A percentile compares a stretch with the other conserved stretches of the same genome.
phyloP scores from a whole-genome alignment of 2,113 vertebrate genomes.

The Sardina pilchardus region DNA sequence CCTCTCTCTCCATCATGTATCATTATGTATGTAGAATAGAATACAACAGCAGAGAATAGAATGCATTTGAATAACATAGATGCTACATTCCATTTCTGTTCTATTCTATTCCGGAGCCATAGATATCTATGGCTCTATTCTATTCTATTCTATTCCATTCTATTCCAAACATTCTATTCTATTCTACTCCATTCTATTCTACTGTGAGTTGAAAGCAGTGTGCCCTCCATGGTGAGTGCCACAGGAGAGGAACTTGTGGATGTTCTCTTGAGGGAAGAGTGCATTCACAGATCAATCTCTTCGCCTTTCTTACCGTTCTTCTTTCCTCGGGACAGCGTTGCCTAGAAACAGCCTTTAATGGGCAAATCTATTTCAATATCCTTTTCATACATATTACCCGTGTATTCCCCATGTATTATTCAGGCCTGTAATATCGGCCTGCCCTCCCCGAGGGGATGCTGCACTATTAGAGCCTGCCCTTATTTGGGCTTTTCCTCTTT shows the following conservation, averaged over 20 bases:
- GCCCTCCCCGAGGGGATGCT: constrained; percentile 57
- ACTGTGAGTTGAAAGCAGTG: background rate
- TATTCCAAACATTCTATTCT: too few species aligned
- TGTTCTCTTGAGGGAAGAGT: background rate
- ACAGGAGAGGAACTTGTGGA: background rate
- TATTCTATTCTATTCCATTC: background rate
- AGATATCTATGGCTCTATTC: too few species aligned
- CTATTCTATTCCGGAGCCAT: too few species aligned
- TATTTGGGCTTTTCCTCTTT: constrained; percentile 45
- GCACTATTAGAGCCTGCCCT: constrained; percentile 50
- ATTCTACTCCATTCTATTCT: background rate
- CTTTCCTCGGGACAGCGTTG: constrained; percentile 37
- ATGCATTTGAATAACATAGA: too few species aligned
- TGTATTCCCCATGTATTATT: constrained; percentile 61
- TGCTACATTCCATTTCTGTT: too few species aligned
- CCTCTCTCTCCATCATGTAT: background rate
- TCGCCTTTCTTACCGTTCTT: background rate
- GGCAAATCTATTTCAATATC: constrained; percentile 63
- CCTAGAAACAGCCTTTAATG: constrained; percentile 58
- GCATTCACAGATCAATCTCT: background rate
- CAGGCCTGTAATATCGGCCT: constrained; percentile 57
- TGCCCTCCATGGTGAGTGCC: background rate
- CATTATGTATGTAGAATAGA: too few species aligned
- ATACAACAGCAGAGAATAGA: too few species aligned
- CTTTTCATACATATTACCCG: constrained; percentile 45